Evolutionary conservation across 1,140 invertebrate genomes (phyloP).

Genomic region (Halesus radiatus): DNA sequence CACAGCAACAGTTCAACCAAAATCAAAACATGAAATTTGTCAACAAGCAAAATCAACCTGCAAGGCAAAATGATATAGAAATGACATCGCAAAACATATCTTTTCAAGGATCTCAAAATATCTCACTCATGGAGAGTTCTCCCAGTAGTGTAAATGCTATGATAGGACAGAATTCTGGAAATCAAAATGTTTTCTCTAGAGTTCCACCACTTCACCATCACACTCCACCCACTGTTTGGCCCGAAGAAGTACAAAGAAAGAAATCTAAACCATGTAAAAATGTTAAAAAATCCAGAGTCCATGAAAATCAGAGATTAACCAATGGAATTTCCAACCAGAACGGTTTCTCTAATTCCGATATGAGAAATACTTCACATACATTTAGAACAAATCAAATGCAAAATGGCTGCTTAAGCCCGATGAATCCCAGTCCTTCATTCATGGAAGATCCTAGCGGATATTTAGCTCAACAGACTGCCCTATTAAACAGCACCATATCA

Average conservation of each 20-base stretch:
- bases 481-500: constrained; percentile 87
- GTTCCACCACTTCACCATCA: constrained; percentile 82
- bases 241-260: constrained; percentile 76
- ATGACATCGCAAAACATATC: constrained; percentile 29
- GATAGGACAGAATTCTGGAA: constrained; percentile 41
- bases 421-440: constrained; percentile 70
- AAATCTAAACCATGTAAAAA: constrained; percentile 73
- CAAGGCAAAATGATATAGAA: constrained; percentile 42
- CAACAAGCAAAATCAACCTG: constrained; percentile 34
- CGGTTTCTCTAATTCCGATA: constrained; percentile 40
- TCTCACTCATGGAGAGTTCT: constrained; percentile 59
- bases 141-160: constrained; percentile 16
- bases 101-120: constrained; percentile 58
- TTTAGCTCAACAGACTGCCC: constrained; percentile 86
- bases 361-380: constrained; percentile 40
- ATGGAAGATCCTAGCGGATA: constrained; percentile 92
- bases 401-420: constrained; percentile 20
- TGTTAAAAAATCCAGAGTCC: constrained; percentile 70
- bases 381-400: constrained; percentile 42
- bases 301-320: constrained; percentile 48
- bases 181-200: constrained; percentile 72
- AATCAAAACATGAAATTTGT: constrained; percentile 50
- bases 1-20: constrained; percentile 61
- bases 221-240: constrained; percentile 74
- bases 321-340: constrained; percentile 37